Base-by-base conservation (phyloP, 64 coral and sea anemone species). In the Trachythela sp. region DNA sequence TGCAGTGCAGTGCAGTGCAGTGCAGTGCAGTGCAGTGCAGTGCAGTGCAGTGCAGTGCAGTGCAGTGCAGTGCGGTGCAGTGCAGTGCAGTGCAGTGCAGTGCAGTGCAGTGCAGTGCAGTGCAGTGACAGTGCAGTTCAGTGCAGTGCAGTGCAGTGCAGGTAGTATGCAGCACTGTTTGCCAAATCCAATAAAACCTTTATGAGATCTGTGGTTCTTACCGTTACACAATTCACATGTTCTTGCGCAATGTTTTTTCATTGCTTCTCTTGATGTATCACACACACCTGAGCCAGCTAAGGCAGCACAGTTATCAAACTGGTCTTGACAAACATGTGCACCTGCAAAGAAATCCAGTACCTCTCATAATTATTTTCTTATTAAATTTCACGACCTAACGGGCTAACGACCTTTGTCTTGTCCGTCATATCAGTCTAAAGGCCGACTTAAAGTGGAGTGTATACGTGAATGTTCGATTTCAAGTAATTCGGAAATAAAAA, bases 201-300 rank as follows among this genome's bases (percentile, higher is more conserved):
- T 35, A 26, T 31, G 68, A 72, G 14, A 29, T 4, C 31, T 9
- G 31, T 39, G 33, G 13, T 39, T 17, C 15, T 80, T 80, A 80
- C 75, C 75, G 33, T 80, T 29, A 30, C 75, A 80, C 75, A 80
- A 22, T 80, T 80, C 75, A 80, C 75, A 80, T 36, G 75, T 80
- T 39, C 75, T 10, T 80, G 31, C 37, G 10, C 75, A 80, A 80
- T 80, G 75, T 18, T 80, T 35, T 29, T 80, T 80, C 75, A 80
- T 80, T 30, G 75, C 75, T 37, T 5, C 75, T 37, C 75, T 35
- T 38, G 75, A 80, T 38, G 75, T 80, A 14, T 80, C 75, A 39
- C 75, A 80, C 75, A 80, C 75, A 29, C 75, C 75, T 3, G 75
- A 80, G 15, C 9, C 75, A 34, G 75, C 75, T 17, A 80, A 39